phyloP scores from a whole-genome alignment of 2,888 invertebrate species.

The Nudaria mundana region DNA sequence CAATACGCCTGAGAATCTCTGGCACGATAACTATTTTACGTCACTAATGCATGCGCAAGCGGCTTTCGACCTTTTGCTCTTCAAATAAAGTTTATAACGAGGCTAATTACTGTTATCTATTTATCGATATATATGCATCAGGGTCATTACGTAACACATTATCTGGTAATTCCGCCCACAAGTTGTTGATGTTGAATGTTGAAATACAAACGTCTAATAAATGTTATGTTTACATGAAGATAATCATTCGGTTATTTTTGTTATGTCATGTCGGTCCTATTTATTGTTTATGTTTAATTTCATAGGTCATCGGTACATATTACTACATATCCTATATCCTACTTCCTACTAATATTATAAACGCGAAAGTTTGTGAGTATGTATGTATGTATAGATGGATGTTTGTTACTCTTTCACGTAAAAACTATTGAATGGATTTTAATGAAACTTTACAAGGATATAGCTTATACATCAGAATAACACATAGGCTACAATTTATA shows the following conservation, averaged over 20 bases:
- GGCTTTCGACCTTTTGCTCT: constrained; percentile 5
- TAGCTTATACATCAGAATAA: no score
- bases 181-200: constrained; percentile 38
- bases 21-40: constrained; percentile 21
- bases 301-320: constrained; percentile 15
- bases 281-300: constrained; percentile 1
- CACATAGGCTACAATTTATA: no score
- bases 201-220: constrained; percentile 10
- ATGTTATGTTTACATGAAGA: constrained; percentile 16
- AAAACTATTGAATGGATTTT: no score
- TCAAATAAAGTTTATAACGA: constrained; percentile 6
- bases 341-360: no score
- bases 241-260: constrained; percentile 17
- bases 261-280: constrained; percentile 6
- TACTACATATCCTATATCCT: no score
- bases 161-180: constrained; percentile 28
- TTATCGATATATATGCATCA: constrained; percentile 16
- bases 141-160: constrained; percentile 20
- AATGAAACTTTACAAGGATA: no score
- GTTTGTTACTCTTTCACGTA: no score
- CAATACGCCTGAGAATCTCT: constrained; percentile 26
- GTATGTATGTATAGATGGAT: no score
- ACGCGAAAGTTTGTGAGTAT: no score
- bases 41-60: neutral
- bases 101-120: constrained; percentile 2